Evolutionary conservation across 35 echinoderm and acorn worm species (phyloP).

Genomic region (Ophiothrix spiculata): DNA sequence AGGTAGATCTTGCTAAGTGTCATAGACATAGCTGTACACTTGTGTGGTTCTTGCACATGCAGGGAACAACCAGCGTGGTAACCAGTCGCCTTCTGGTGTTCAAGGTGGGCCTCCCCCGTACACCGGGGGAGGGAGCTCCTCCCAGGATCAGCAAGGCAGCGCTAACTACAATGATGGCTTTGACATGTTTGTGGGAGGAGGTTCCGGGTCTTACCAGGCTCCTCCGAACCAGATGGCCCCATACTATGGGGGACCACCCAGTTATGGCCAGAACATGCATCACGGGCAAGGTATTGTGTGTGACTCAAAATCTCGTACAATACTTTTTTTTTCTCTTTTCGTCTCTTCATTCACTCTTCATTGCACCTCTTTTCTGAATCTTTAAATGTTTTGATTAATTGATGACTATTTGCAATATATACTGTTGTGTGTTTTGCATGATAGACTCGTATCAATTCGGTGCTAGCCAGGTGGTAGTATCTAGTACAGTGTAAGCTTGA

Average conservation of each 20-base stretch:
- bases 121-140: background rate
- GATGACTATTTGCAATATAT: background rate
- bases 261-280: constrained; percentile 8
- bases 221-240: background rate
- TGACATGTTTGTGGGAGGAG: background rate
- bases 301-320: background rate
- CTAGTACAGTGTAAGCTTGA: background rate
- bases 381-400: background rate
- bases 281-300: constrained; percentile 9
- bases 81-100: background rate
- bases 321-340: background rate
- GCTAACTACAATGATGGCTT: background rate
- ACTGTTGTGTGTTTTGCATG: background rate
- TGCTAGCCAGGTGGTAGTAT: background rate
- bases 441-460: background rate
- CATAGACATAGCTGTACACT: background rate
- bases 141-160: background rate
- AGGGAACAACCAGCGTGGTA: background rate
- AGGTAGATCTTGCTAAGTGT: background rate
- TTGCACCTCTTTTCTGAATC: background rate
- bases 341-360: background rate
- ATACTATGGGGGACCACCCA: background rate
- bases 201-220: background rate
- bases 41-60: background rate
- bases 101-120: background rate